Percentiles rank a stretch among this genome's conserved stretches.
Conservation (phyloP, 2,113 vertebrate species). For the Cyanoramphus novaezelandiae region DNA sequence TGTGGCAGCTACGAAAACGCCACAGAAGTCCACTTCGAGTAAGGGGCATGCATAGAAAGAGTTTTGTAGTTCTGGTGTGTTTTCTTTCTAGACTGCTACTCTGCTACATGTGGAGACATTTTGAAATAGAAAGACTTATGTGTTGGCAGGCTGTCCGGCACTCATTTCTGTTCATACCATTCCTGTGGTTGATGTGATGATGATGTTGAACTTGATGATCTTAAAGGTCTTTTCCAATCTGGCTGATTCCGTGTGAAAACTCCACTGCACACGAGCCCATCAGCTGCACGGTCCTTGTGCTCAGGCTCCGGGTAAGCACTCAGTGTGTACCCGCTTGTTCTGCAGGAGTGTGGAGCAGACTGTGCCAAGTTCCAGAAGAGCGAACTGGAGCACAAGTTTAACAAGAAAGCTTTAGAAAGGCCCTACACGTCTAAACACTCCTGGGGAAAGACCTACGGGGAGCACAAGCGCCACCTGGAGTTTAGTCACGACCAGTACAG, state of each 20-base stretch:
- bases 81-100: not conserved
- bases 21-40: not conserved
- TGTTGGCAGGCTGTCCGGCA: not conserved
- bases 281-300: not conserved
- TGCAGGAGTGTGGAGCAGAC: slow-evolving; percentile 91
- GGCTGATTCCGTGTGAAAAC: not conserved
- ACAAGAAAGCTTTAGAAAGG: slow-evolving; percentile 85
- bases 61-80: not conserved
- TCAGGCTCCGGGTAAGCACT: not conserved
- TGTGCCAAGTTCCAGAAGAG: slow-evolving; percentile 99
- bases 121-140: not conserved
- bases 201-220: not conserved
- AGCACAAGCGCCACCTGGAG: slow-evolving; percentile 93
- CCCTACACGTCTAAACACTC: slow-evolving; percentile 88
- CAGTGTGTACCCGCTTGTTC: not conserved
- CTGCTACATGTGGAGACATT: not conserved
- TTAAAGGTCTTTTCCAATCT: not conserved
- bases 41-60: not conserved
- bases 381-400: slow-evolving; percentile 92
- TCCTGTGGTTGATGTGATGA: not conserved
- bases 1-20: not conserved
- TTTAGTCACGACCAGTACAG: slow-evolving; percentile 91
- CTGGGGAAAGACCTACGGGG: slow-evolving; percentile 92
- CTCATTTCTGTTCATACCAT: not conserved
- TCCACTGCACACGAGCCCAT: not conserved